Percentiles rank a stretch among this genome's conserved stretches.
phyloP scores from a whole-genome alignment of 2,888 invertebrate species.

The Ptychoptera contaminata region DNA sequence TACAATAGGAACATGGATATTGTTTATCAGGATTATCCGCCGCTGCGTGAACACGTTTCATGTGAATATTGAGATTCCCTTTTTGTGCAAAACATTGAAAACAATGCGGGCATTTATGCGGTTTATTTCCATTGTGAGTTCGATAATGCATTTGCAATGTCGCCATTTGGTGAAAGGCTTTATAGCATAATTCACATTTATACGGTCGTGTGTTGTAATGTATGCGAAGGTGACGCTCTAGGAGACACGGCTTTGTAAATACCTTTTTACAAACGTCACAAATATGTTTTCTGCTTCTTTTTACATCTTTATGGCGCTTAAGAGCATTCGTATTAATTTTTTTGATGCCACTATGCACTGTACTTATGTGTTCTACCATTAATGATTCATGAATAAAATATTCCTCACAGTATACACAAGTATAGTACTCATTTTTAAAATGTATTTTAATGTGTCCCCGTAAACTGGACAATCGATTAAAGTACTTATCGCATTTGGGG shows the following conservation, averaged over 20 bases:
- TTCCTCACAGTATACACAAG: slow-evolving; percentile 1
- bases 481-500: background rate
- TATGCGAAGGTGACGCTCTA: slow-evolving; percentile 14
- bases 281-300: background rate
- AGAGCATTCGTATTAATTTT: too few species aligned
- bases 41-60: background rate
- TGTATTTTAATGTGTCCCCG: background rate
- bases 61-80: slow-evolving; percentile 1
- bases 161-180: background rate
- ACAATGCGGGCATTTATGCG: background rate
- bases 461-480: background rate
- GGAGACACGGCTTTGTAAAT: background rate
- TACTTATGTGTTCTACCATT: background rate
- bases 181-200: slow-evolving; percentile 10
- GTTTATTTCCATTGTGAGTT: background rate
- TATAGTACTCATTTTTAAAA: slow-evolving; percentile 1
- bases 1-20: slow-evolving; percentile 2
- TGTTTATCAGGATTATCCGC: background rate
- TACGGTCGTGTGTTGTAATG: slow-evolving; percentile 13
- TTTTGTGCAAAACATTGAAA: background rate
- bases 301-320: background rate
- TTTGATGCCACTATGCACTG: too few species aligned
- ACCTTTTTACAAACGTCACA: slow-evolving; percentile 1
- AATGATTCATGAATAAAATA: background rate
- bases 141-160: background rate